Conservation (phyloP, 2,888 invertebrate species). For the Sussaba pulchella region DNA sequence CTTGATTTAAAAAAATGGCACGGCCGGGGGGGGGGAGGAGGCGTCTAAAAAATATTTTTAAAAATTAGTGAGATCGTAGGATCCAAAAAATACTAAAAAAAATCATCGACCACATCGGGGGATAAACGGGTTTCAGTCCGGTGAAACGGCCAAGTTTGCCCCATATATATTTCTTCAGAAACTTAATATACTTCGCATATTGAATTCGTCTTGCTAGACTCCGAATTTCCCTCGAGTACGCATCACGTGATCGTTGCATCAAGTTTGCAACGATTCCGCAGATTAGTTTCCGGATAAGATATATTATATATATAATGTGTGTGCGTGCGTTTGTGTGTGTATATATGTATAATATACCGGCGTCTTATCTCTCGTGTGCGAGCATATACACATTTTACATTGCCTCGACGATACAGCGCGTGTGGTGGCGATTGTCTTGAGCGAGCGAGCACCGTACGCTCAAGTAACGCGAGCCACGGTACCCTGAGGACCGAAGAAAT, state of each 20-base stretch:
- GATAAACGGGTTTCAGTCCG: too few relatives aligned
- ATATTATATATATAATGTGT: constrained; percentile 5
- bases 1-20: too few relatives aligned
- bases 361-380: constrained; percentile 54
- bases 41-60: too few relatives aligned
- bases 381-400: constrained; percentile 50
- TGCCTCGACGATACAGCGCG: constrained; percentile 26
- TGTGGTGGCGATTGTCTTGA: constrained; percentile 29
- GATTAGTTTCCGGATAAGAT: constrained; percentile 65
- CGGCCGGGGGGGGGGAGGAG: too few relatives aligned
- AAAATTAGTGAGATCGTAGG: too few relatives aligned
- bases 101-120: too few relatives aligned
- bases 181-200: constrained; percentile 48
- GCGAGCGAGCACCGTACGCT: constrained; percentile 33
- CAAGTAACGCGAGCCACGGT: constrained; percentile 53
- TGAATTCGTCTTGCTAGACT: constrained; percentile 61
- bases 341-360: constrained; percentile 38
- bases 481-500: constrained; percentile 54
- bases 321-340: too few relatives aligned
- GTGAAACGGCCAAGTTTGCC: too few relatives aligned
- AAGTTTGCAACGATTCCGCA: constrained; percentile 65
- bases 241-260: constrained; percentile 64
- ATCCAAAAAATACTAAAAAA: too few relatives aligned
- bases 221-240: constrained; percentile 64
- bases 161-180: background rate